Evolutionary conservation across 2,113 vertebrate genomes (phyloP), one percentile per base, ranked within the genome.

Genomic region (Planiliza haematocheilus): DNA sequence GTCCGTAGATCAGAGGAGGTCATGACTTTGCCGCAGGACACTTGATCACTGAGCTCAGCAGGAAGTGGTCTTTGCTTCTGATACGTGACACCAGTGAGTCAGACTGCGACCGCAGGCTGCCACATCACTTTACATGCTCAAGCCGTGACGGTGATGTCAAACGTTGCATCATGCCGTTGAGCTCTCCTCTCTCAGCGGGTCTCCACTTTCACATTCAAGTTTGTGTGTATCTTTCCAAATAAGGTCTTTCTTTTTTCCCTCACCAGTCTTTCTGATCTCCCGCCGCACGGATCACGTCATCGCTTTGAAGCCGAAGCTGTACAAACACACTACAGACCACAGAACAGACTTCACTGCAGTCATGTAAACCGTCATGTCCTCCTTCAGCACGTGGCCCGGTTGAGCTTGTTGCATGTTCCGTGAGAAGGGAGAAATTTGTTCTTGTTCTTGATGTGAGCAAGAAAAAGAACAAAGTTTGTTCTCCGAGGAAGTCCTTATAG

Each of bases 271-370:
- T 38, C 12, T 70, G 17, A 14, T 65, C 48, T 24, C 52, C 48
- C 38, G 36, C 71, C 30, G 45, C 30, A 2, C 12, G 5, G 38
- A 69, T 63, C 56, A 34, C 38, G 36, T 4, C 4, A 4, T 11
- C 18, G 14, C 66, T 70, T n/a, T 55, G 69, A 60, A 68, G 70
- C 63, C 18, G 55, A 36, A 76, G 62, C 82, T 68, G 51, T 30
- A 49, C 39, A 69, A 58, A 59, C 24, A 62, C 70, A 20, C n/a
- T 20, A 53, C n/a, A 21, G 13, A 37, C 24, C 58, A 60, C 43
- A 51, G 48, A 66, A 4, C 38, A 13, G 64, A 56, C 62, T 38
- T 46, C 43, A 16, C 14, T 38, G 21, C n/a, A 53, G 12, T 53
- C 21, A 57, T 10, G 24, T 42, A 49, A 66, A 62, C 63, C 57